Evolutionary conservation across 2,797 vertebrate species (phyloP).

Genomic region (Falco peregrinus): DNA sequence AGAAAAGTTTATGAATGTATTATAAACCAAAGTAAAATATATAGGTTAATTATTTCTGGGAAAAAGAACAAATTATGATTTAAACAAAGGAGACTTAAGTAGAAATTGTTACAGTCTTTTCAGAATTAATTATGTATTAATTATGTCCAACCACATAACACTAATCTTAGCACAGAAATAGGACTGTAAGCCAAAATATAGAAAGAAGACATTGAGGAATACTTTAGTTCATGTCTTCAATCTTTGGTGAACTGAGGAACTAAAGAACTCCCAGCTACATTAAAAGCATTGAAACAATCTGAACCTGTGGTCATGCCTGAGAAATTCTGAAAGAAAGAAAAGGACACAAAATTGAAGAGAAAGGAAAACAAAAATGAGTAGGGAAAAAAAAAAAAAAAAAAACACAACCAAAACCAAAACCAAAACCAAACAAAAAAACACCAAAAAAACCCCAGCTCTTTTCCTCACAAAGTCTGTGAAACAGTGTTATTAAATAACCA

Average conservation of each 20-base stretch:
- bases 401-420: neutral
- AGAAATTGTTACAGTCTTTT: neutral
- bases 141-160: neutral
- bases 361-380: neutral
- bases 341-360: neutral
- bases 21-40: constrained; percentile 15
- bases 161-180: neutral
- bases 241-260: neutral
- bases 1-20: neutral
- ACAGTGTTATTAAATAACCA: neutral
- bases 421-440: neutral
- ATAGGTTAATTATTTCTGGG: constrained; percentile 16
- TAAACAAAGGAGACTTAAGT: neutral
- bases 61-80: constrained; percentile 4
- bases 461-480: neutral
- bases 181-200: neutral
- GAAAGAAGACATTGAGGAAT: neutral
- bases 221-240: neutral
- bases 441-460: neutral
- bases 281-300: neutral
- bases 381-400: too few relatives aligned
- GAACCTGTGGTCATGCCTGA: neutral
- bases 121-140: neutral
- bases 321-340: neutral
- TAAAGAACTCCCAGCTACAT: neutral